Evolutionary conservation across 2,113 vertebrate genomes (phyloP).

Genomic region (Anser brachyrhynchus): DNA sequence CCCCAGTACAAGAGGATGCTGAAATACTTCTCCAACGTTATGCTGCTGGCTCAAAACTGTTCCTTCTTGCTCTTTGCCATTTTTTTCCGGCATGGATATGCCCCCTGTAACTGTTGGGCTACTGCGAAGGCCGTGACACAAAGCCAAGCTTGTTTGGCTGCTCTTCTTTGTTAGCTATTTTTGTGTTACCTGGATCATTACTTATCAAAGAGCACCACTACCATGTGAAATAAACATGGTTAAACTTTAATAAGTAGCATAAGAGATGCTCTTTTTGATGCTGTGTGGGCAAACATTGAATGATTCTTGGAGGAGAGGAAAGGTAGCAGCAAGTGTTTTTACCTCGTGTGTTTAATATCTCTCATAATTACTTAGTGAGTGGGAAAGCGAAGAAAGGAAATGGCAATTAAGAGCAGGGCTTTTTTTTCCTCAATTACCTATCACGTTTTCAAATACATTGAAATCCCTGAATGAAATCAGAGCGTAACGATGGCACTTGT

Average conservation of each 20-base stretch:
- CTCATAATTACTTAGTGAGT: neutral
- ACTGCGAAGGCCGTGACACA: neutral
- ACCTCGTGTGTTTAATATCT: neutral
- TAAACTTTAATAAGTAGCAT: conserved; percentile 53
- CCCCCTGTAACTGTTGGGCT: neutral
- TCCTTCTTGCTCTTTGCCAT: neutral
- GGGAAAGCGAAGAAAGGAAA: neutral
- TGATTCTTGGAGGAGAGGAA: neutral
- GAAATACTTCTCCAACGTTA: neutral
- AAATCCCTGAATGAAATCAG: neutral
- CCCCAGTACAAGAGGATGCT: neutral
- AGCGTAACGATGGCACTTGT: rapidly evolving
- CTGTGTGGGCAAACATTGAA: neutral
- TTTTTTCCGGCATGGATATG: neutral
- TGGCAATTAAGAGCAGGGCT: neutral
- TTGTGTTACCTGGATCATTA: conserved; percentile 49
- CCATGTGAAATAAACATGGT: conserved; percentile 37
- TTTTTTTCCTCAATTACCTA: neutral
- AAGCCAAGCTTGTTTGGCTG: neutral
- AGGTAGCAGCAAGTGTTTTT: rapidly evolving
- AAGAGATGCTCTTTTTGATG: conserved; percentile 18
- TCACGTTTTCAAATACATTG: rapidly evolving
- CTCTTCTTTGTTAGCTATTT: conserved; percentile 40
- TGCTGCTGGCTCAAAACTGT: neutral
- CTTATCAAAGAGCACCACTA: neutral